Conservation (phyloP, 1,140 invertebrate genomes). For the Kradibia gibbosae region DNA sequence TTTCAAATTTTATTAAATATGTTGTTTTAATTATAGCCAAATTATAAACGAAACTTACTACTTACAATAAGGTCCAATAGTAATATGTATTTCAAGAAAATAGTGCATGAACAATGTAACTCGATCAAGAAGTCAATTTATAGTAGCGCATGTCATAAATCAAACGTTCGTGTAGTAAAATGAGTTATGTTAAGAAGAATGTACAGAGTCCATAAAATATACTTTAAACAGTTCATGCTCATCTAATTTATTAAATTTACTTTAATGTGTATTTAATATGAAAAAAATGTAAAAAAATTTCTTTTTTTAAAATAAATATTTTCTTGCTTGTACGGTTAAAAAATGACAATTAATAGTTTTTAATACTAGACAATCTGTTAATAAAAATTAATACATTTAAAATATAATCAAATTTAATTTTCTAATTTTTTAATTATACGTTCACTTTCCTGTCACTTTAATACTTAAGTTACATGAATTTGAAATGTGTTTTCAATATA, state of each 20-base stretch:
- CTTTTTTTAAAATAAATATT: too few species aligned
- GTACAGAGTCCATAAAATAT: not conserved
- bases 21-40: not conserved
- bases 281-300: too few species aligned
- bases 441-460: too few species aligned
- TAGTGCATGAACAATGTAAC: not conserved
- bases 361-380: too few species aligned
- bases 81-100: slow-evolving; percentile 7
- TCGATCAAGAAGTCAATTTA: not conserved
- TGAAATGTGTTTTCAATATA: too few species aligned
- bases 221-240: not conserved
- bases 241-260: not conserved
- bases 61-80: not conserved
- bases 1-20: too few species aligned
- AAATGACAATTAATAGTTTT: too few species aligned
- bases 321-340: too few species aligned
- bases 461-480: too few species aligned
- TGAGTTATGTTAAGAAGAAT: not conserved
- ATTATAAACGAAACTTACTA: slow-evolving; percentile 12
- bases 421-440: too few species aligned
- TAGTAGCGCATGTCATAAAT: not conserved
- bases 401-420: too few species aligned
- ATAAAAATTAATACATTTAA: too few species aligned
- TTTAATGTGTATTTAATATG: not conserved
- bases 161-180: not conserved